Conservation (phyloP, 2,888 invertebrate genomes). For the Philhelius pedissequus region DNA sequence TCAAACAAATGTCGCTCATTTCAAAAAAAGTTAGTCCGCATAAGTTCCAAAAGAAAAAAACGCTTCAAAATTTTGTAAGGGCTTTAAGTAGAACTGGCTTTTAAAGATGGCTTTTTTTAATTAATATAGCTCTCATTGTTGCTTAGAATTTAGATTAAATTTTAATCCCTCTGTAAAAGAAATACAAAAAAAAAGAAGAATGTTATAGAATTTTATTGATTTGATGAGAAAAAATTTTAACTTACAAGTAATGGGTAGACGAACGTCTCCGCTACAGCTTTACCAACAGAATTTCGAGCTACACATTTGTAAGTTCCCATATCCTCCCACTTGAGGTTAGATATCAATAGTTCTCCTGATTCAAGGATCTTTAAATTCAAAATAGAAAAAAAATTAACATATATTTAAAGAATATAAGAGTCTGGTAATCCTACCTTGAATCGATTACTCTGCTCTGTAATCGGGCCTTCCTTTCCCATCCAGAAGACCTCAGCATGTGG, state of each 20-base stretch:
- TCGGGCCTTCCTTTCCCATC: slow-evolving; percentile 82
- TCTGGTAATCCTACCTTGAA: slow-evolving; percentile 77
- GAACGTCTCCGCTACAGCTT: slow-evolving; percentile 84
- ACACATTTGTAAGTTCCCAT: slow-evolving; percentile 91
- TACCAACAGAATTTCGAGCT: slow-evolving; percentile 84
- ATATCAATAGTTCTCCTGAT: slow-evolving; percentile 88
- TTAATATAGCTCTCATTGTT: slow-evolving; percentile 50
- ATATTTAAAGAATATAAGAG: not conserved
- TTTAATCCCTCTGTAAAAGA: slow-evolving; percentile 48
- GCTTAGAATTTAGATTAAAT: not conserved
- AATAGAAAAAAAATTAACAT: not conserved
- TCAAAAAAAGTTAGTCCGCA: slow-evolving; percentile 72
- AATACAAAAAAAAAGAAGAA: not conserved
- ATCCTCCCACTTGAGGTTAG: slow-evolving; percentile 86
- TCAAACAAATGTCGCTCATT: slow-evolving; percentile 20
- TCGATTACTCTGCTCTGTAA: slow-evolving; percentile 81
- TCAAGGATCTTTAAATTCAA: slow-evolving; percentile 77
- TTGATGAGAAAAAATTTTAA: slow-evolving; percentile 10
- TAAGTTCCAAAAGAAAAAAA: slow-evolving; percentile 70
- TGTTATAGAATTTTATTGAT: not conserved
- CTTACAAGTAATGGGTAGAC: slow-evolving; percentile 83
- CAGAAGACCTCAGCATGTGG: slow-evolving; percentile 84
- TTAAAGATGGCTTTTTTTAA: slow-evolving; percentile 22
- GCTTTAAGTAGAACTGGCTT: slow-evolving; percentile 44
- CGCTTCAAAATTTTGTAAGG: slow-evolving; percentile 3